These are phyloP conservation scores for Belonocnema kinseyi DNA, from an alignment of 1,140 invertebrate species.

Conservation along the genomic window DNA sequence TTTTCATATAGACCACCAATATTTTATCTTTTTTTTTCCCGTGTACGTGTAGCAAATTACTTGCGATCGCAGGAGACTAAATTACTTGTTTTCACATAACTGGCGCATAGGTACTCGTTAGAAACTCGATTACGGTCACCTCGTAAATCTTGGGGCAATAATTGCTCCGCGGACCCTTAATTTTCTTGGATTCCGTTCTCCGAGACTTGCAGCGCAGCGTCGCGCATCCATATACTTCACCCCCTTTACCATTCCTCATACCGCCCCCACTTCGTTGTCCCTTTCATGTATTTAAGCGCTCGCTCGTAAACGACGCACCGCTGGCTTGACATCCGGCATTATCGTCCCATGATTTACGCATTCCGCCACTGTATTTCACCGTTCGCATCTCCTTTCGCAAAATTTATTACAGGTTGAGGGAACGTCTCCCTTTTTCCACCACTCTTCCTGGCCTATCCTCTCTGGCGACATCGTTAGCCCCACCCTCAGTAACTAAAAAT, in stretches of 20 bases:
- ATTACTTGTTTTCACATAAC: conserved; percentile 31
- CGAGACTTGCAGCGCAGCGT: conserved; percentile 28
- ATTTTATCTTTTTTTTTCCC: no score
- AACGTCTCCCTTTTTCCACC: conserved; percentile 31
- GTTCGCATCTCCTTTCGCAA: conserved; percentile 67
- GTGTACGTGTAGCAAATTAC: no score
- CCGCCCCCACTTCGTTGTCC: conserved; percentile 20
- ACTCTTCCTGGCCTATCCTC: conserved; percentile 1
- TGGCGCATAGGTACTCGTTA: conserved; percentile 49
- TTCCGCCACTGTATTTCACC: conserved; percentile 67
- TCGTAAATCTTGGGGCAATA: conserved; percentile 60
- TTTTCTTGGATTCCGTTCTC: conserved; percentile 54
- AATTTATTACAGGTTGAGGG: conserved; percentile 64
- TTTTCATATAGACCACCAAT: no score
- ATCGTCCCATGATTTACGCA: conserved; percentile 70
- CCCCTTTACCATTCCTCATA: conserved; percentile 14
- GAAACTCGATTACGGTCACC: conserved; percentile 55
- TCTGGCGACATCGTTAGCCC: background rate
- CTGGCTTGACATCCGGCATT: conserved; percentile 68
- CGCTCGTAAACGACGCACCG: conserved; percentile 67
- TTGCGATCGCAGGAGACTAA: background rate
- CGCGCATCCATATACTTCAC: background rate
- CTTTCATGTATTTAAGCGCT: conserved; percentile 21
- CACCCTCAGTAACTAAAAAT: background rate
- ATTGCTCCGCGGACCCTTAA: conserved; percentile 53